These are phyloP conservation scores for Oryzias dopingdopingensis DNA, from an alignment of 2,797 vertebrate genomes.

Conservation along the genomic window DNA sequence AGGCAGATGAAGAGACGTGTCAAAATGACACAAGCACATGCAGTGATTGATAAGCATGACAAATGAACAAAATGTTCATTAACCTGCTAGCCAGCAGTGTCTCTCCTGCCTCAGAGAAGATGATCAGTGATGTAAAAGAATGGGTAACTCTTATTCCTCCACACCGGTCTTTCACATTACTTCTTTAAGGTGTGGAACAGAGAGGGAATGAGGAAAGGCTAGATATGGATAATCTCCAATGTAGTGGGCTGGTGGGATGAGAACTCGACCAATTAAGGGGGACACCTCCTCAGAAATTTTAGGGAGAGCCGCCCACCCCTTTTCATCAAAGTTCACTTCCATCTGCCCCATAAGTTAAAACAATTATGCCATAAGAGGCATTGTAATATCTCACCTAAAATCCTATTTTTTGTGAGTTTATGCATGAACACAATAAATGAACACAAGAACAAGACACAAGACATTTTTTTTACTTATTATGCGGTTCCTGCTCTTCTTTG, in stretches of 20 bases:
- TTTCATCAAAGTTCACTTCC: constrained; percentile 60
- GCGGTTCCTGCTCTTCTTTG: too few relatives aligned
- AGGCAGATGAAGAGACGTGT: constrained; percentile 64
- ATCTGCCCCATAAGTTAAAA: constrained; percentile 59
- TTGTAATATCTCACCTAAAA: constrained; percentile 45
- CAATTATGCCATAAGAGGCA: constrained; percentile 41
- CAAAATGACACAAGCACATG: constrained; percentile 67
- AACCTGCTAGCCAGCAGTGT: constrained; percentile 62
- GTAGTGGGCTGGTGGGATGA: constrained; percentile 69
- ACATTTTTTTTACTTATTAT: neutral
- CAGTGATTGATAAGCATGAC: constrained; percentile 78
- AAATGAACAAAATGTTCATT: constrained; percentile 76
- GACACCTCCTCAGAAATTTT: constrained; percentile 69
- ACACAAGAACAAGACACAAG: neutral
- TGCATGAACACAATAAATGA: neutral
- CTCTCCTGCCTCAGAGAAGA: constrained; percentile 47
- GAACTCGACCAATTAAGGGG: constrained; percentile 74
- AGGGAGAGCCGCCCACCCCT: constrained; percentile 59
- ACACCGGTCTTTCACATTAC: constrained; percentile 67
- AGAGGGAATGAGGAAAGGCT: constrained; percentile 59
- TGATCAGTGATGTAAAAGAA: constrained; percentile 36
- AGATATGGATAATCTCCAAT: constrained; percentile 65
- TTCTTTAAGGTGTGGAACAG: constrained; percentile 20
- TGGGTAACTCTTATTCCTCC: constrained; percentile 40
- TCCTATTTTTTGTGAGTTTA: constrained; percentile 16